A percentile compares a stretch with the other conserved stretches of the same genome.
Conservation (phyloP, 2,888 invertebrate genomes). For the Tetramorium bicarinatum region DNA sequence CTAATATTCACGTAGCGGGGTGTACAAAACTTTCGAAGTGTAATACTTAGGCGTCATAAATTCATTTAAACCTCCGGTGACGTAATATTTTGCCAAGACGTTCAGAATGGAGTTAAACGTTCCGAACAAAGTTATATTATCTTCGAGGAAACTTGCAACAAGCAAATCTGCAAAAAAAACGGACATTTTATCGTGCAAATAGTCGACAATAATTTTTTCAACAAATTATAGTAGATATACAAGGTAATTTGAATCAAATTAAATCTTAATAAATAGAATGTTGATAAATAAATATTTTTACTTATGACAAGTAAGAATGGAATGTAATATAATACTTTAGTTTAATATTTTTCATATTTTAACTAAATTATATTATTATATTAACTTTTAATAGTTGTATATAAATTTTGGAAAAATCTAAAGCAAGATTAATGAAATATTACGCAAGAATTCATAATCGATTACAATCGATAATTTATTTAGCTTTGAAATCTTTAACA, state of each 20-base stretch:
- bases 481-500: background rate
- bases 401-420: background rate
- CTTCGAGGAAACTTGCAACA: slow-evolving; percentile 39
- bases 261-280: background rate
- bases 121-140: slow-evolving; percentile 49
- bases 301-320: background rate
- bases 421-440: background rate
- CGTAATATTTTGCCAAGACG: slow-evolving; percentile 55
- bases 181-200: slow-evolving; percentile 12
- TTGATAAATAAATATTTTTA: background rate
- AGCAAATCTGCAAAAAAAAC: slow-evolving; percentile 26
- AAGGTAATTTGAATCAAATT: background rate
- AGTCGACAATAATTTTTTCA: background rate
- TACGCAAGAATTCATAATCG: background rate
- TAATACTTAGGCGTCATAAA: slow-evolving; percentile 52
- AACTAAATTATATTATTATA: background rate
- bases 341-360: slow-evolving; percentile 2
- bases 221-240: slow-evolving; percentile 1
- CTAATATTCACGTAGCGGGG: slow-evolving; percentile 42
- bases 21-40: slow-evolving; percentile 53
- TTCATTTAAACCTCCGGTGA: slow-evolving; percentile 53
- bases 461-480: background rate
- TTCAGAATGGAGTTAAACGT: slow-evolving; percentile 51
- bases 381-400: background rate
- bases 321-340: background rate